Percentiles rank a stretch among this genome's conserved stretches.
Evolutionary conservation across 2,888 invertebrate species (phyloP).

Genomic region (Hypsopygia costalis): DNA sequence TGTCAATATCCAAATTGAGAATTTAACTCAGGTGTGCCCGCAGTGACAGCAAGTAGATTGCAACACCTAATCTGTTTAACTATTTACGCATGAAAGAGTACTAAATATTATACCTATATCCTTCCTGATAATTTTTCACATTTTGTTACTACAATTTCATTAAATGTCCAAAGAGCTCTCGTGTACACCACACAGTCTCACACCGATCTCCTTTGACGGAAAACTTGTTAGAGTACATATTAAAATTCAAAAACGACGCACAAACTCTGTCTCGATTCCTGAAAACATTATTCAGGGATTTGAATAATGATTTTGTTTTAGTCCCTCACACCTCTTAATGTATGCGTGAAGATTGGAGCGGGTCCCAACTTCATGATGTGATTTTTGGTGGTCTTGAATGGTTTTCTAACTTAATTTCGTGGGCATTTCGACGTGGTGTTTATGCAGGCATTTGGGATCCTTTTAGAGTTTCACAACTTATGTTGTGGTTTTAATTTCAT

Average conservation of each 20-base stretch:
- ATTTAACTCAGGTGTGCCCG: no score
- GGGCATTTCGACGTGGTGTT: constrained; percentile 49
- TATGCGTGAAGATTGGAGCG: constrained; percentile 67
- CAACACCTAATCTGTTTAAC: no score
- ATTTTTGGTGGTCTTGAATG: constrained; percentile 77
- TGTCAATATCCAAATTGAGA: no score
- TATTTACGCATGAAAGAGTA: no score
- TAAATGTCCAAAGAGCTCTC: constrained; percentile 37
- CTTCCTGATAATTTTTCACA: no score
- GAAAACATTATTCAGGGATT: constrained; percentile 79
- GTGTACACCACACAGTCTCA: constrained; percentile 33
- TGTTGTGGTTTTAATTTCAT: not conserved
- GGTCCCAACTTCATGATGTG: constrained; percentile 61
- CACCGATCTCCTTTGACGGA: constrained; percentile 75
- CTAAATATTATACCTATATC: no score
- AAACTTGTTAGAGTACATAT: constrained; percentile 78
- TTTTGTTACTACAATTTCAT: no score
- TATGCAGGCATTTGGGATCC: constrained; percentile 30
- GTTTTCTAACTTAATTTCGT: constrained; percentile 67
- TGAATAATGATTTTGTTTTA: constrained; percentile 79
- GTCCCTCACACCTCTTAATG: constrained; percentile 64
- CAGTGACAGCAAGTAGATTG: no score
- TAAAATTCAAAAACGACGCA: constrained; percentile 80
- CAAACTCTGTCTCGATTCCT: constrained; percentile 71
- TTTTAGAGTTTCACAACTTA: not conserved